Conservation (phyloP, 2,113 vertebrate genomes). For the Leptosomus discolor region DNA sequence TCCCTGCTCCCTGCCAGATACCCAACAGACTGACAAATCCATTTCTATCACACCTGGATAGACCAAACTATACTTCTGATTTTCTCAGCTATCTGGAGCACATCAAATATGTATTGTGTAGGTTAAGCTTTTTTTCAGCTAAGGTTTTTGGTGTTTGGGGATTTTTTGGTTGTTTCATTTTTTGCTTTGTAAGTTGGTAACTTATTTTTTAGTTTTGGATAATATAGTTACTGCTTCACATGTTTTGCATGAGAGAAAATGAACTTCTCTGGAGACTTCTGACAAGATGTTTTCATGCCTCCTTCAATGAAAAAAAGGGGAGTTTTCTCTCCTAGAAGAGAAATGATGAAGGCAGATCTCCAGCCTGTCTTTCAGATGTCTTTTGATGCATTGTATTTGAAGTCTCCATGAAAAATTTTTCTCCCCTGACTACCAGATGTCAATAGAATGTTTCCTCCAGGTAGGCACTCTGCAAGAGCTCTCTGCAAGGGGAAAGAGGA, state of each 20-base stretch:
- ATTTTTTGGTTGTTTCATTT: not conserved
- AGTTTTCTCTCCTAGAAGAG: not conserved
- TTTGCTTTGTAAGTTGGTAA: not conserved
- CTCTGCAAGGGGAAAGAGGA: not conserved
- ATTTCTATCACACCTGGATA: not conserved
- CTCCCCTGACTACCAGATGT: not conserved
- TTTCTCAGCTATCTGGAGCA: not conserved
- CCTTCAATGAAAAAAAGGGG: not conserved
- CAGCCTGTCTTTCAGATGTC: not conserved
- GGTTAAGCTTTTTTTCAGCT: not conserved
- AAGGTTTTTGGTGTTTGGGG: rapidly evolving
- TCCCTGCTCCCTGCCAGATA: not conserved
- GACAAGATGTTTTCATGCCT: not conserved
- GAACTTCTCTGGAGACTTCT: not conserved
- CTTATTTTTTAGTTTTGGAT: not conserved
- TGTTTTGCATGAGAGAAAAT: not conserved
- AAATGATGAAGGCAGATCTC: not conserved
- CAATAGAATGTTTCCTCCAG: not conserved
- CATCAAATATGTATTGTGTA: not conserved
- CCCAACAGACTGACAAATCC: not conserved
- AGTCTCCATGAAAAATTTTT: not conserved
- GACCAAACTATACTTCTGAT: not conserved
- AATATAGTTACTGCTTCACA: not conserved
- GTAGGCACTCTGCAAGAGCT: not conserved
- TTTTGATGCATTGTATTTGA: not conserved